Percentiles rank a stretch among this genome's conserved stretches.
These are phyloP conservation scores for Oostethus manadensis DNA, from an alignment of 2,113 vertebrate genomes.

Conservation along the genomic window DNA sequence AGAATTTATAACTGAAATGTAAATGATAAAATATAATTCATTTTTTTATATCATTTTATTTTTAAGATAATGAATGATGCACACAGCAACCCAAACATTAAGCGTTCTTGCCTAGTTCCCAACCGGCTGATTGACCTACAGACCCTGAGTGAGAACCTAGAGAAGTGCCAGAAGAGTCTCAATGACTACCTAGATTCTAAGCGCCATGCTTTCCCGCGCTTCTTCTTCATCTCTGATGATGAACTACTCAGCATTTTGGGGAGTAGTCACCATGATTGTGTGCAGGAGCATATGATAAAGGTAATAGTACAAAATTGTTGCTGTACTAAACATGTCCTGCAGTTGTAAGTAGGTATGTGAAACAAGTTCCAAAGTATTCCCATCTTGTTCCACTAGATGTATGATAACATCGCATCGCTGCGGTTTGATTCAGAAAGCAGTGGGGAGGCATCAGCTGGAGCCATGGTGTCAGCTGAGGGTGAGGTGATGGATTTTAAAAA, in stretches of 20 bases:
- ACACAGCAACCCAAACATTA: constrained; percentile 78
- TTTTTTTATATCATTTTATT: too few species aligned
- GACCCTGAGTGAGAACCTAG: constrained; percentile 79
- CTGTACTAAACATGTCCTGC: neutral
- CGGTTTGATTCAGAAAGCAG: constrained; percentile 72
- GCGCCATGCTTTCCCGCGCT: constrained; percentile 88
- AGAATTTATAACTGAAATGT: neutral
- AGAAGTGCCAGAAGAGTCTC: constrained; percentile 92
- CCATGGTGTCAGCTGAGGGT: constrained; percentile 89
- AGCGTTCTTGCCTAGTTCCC: constrained; percentile 78
- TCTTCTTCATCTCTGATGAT: constrained; percentile 97
- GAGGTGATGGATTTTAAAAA: constrained; percentile 86
- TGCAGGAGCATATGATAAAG: constrained; percentile 98
- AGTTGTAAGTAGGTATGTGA: constrained; percentile 5
- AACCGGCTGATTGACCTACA: constrained; percentile 81
- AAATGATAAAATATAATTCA: neutral
- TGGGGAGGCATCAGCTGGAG: constrained; percentile 74
- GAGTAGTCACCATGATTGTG: constrained; percentile 81
- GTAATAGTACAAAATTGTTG: constrained; percentile 47
- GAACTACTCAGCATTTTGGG: constrained; percentile 95
- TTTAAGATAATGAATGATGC: constrained; percentile 94
- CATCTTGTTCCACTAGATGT: constrained; percentile 78
- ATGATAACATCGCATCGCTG: constrained; percentile 87
- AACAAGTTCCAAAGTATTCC: neutral
- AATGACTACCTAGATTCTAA: constrained; percentile 94